phyloP scores from a whole-genome alignment of 2,888 invertebrate genomes.

The Macaria notata region DNA sequence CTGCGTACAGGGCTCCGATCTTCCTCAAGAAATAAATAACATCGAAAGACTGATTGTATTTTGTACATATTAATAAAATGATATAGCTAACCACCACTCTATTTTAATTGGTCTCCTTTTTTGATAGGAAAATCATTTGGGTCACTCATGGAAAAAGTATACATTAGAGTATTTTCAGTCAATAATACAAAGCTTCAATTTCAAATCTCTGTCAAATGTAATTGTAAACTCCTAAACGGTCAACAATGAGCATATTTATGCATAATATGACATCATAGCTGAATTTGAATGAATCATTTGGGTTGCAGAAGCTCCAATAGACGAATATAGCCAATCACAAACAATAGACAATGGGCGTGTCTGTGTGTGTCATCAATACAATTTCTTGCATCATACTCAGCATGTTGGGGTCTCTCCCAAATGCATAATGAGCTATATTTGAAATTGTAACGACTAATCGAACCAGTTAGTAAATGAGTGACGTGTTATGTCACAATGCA shows the following conservation, averaged over 20 bases:
- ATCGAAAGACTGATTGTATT: constrained; percentile 20
- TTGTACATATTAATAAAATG: no score
- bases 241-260: no score
- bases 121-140: no score
- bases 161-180: no score
- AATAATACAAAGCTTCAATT: neutral
- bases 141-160: no score
- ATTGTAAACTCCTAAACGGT: neutral
- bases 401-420: neutral
- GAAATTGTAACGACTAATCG: neutral
- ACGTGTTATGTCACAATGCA: no score
- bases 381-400: constrained; percentile 2
- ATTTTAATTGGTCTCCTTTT: no score
- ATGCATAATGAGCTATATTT: neutral
- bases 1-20: constrained; percentile 46
- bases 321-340: constrained; percentile 4
- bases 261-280: neutral
- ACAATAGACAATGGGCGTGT: constrained; percentile 10
- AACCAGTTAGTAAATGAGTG: no score
- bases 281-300: neutral
- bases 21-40: constrained; percentile 37
- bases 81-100: no score
- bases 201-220: neutral
- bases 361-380: constrained; percentile 3
- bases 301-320: no score